A percentile compares a stretch with the other conserved stretches of the same genome.
Conservation (phyloP, 2,888 invertebrate genomes). For the Heliconius ismenius region DNA sequence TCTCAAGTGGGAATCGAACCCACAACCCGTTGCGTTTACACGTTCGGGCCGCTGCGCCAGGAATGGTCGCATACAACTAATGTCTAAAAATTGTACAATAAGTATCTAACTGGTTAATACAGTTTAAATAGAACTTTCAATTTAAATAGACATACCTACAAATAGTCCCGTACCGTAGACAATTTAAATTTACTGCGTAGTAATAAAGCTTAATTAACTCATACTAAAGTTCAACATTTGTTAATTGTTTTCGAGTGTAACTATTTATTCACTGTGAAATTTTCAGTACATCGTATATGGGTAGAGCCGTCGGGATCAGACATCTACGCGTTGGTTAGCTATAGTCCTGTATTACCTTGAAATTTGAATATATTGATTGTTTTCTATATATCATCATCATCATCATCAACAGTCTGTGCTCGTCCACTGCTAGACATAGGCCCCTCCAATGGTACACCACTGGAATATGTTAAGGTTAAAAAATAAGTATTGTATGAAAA, state of each 20-base stretch:
- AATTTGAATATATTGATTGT: background rate
- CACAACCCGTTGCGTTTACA: no score
- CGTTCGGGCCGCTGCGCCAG: no score
- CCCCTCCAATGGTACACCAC: no score
- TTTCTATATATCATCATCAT: no score
- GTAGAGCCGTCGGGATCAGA: background rate
- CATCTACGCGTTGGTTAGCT: background rate
- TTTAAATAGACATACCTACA: conserved; percentile 10
- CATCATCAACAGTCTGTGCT: no score
- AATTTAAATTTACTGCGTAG: conserved; percentile 30
- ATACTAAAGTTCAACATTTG: conserved; percentile 30
- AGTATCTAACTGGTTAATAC: background rate
- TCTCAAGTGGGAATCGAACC: no score
- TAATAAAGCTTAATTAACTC: conserved; percentile 35
- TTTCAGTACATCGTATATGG: background rate
- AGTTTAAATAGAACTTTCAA: background rate
- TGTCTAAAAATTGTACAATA: background rate
- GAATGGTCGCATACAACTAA: no score
- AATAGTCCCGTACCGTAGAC: conserved; percentile 17
- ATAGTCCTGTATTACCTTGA: background rate
- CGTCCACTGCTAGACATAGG: no score
- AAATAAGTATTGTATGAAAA: no score
- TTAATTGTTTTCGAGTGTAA: conserved; percentile 32
- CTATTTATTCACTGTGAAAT: conserved; percentile 28
- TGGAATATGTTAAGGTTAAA: no score